phyloP scores from a whole-genome alignment of 1,140 invertebrate species.

The Apocrypta bakeri region DNA sequence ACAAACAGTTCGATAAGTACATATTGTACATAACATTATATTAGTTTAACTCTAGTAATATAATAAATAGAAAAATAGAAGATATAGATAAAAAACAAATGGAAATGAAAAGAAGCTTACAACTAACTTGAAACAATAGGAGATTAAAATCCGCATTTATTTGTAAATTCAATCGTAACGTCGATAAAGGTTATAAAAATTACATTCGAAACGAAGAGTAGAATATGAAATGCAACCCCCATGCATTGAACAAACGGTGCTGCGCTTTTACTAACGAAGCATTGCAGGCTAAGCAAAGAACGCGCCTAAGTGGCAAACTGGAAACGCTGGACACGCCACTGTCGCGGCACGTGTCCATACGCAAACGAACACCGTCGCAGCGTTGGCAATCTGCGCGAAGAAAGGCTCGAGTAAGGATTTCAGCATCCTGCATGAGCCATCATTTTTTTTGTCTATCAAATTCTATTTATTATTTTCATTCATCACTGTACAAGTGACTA shows the following conservation, averaged over 20 bases:
- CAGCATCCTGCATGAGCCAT: constrained; percentile 55
- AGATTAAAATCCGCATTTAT: too few species aligned
- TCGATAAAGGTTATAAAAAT: too few species aligned
- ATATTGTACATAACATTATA: too few species aligned
- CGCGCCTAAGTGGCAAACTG: constrained; percentile 67
- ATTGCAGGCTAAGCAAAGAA: constrained; percentile 66
- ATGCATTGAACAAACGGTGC: constrained; percentile 18
- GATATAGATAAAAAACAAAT: too few species aligned
- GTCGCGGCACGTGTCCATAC: constrained; percentile 70
- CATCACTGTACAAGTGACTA: background rate
- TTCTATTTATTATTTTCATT: constrained; percentile 18
- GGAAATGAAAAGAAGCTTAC: too few species aligned
- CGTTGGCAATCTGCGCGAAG: constrained; percentile 72
- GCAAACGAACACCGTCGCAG: constrained; percentile 71
- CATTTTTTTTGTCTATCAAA: constrained; percentile 32
- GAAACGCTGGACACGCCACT: constrained; percentile 69
- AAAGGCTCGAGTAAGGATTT: constrained; percentile 72
- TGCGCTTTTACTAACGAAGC: constrained; percentile 62
- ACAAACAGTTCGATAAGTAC: too few species aligned
- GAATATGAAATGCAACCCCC: background rate
- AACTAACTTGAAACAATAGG: too few species aligned
- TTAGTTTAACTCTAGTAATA: too few species aligned
- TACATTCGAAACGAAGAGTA: background rate
- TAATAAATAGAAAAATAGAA: too few species aligned
- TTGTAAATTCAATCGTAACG: too few species aligned